Evolutionary conservation across 2,113 vertebrate species (phyloP).

Genomic region (Lonchura striata): DNA sequence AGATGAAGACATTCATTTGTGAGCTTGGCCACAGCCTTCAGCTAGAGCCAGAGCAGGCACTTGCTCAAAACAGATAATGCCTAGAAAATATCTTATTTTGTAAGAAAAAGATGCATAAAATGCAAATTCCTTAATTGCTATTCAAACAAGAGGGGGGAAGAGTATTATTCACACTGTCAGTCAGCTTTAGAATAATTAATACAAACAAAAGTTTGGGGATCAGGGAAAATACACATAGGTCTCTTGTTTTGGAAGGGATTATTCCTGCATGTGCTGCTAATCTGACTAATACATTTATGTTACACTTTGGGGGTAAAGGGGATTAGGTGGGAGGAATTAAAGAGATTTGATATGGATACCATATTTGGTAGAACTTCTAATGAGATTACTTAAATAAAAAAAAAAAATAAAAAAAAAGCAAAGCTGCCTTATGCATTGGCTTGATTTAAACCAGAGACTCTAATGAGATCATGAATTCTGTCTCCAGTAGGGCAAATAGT

Average conservation of each 20-base stretch:
- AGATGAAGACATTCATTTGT: not conserved
- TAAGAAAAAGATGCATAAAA: not conserved
- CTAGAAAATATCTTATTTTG: not conserved
- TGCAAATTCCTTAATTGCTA: conserved; percentile 16
- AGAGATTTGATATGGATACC: conserved; percentile 56
- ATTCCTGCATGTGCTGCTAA: conserved; percentile 34
- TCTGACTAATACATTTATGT: conserved; percentile 40
- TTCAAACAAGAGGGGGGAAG: not conserved
- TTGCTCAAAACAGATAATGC: not conserved
- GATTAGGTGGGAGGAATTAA: conserved; percentile 57
- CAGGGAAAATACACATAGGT: conserved; percentile 4
- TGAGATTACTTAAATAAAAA: conserved; percentile 15
- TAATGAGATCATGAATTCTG: conserved; percentile 40
- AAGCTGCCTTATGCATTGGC: not conserved
- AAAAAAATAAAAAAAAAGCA: not conserved
- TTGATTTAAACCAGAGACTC: conserved; percentile 43
- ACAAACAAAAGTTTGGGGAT: conserved; percentile 36
- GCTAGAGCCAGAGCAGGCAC: not conserved
- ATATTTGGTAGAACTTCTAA: conserved; percentile 52
- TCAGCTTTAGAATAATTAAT: conserved; percentile 50
- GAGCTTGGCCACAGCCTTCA: not conserved
- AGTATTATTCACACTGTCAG: not conserved
- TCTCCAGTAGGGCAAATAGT: conserved; percentile 14
- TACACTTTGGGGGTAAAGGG: conserved; percentile 23
- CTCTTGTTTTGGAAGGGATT: conserved; percentile 37